These are phyloP conservation scores for Rutilus rutilus DNA, from an alignment of 2,113 vertebrate genomes.

Conservation along the genomic window DNA sequence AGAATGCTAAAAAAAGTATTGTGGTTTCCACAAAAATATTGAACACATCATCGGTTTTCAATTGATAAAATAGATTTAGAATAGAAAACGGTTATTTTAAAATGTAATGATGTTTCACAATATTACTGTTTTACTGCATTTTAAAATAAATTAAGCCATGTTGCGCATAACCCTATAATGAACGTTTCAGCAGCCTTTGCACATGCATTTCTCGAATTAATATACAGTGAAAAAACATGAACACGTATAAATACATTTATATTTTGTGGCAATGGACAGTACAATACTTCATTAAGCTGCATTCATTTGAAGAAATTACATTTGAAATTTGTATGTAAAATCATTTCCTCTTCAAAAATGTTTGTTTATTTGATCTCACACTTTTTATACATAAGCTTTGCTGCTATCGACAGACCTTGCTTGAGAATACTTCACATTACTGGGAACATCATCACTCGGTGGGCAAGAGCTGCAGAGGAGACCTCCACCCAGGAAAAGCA, in stretches of 20 bases:
- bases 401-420: slow-evolving; percentile 57
- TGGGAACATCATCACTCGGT: slow-evolving; percentile 51
- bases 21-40: too few relatives aligned
- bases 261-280: neutral
- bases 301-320: neutral
- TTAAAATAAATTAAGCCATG: neutral
- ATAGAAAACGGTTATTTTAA: neutral
- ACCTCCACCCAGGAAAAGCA: slow-evolving; percentile 79
- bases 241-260: neutral
- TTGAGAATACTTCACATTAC: slow-evolving; percentile 68
- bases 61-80: neutral
- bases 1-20: neutral
- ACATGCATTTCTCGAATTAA: neutral
- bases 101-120: neutral
- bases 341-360: neutral
- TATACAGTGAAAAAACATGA: neutral
- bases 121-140: neutral
- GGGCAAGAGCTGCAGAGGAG: slow-evolving; percentile 81
- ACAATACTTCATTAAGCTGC: neutral
- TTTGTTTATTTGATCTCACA: neutral
- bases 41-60: neutral
- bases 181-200: neutral
- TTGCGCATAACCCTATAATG: neutral
- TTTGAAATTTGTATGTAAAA: neutral
- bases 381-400: slow-evolving; percentile 66